Evolutionary conservation across 2,113 vertebrate species (phyloP), one percentile per base, ranked within the genome.

Genomic region (Pipa parva): DNA sequence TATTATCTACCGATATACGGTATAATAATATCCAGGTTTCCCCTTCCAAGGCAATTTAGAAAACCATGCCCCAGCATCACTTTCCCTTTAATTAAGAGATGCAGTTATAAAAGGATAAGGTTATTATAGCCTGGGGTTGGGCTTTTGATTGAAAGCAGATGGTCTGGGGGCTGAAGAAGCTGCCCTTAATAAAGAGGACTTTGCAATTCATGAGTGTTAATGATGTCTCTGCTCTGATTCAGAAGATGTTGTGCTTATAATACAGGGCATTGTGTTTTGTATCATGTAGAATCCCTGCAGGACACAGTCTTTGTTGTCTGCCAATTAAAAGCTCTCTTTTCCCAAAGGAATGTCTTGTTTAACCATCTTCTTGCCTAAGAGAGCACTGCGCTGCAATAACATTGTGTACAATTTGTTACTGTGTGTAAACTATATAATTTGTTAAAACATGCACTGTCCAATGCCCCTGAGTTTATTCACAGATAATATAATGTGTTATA

Each of bases 141-240:
- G 66, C 51, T 63, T 15, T 77, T 91, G 89, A 91, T 88, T 80
- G 84, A 82, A 85, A 93, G 88, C 95, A 98, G 95, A 97, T 97
- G 95, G 92, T 87, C 83, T 79, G n/a, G 11, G 73, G 26, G 76
- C 81, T 74, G 83, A 80, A 80, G 21, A 2, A 72, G 71, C 73
- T 72, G 73, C 85, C 78, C 85, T 83, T 85, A 84, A 88, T 89
- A 87, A 90, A 88, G 86, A 81, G 26, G 62, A 46, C 89, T 97
- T 97, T 95, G 92, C 92, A 94, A 97, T 97, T 95, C 93, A 97
- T 97, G 92, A 97, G 89, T 81, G 78, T 89, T 92, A 92, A 87
- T 85, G 88, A 86, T 82, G 83, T 93, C 88, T 89, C 78, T 85
- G 86, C 86, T 85, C 86, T 85, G 86, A 80, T 82, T 80, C 81